Percentiles rank a stretch among this genome's conserved stretches.
Evolutionary conservation across 2,888 invertebrate species (phyloP).

Genomic region (Nymphalis polychloros): DNA sequence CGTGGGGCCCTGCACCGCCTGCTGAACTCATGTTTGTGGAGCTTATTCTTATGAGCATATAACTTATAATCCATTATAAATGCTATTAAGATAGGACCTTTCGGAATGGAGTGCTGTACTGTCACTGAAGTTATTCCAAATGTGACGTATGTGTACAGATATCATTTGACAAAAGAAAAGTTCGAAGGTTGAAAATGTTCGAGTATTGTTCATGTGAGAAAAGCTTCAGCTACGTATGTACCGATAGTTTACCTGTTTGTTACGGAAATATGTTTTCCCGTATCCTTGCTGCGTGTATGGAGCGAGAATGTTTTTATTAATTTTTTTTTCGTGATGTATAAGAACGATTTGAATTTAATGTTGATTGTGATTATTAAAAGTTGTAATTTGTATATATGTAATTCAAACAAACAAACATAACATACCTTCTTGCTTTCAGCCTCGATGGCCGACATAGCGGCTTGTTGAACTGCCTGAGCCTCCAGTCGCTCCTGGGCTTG

Average conservation of each 20-base stretch:
- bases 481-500: slow-evolving; percentile 90
- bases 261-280: slow-evolving; percentile 44
- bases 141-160: too few species aligned
- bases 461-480: slow-evolving; percentile 93
- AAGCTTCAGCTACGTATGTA: not conserved
- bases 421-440: slow-evolving; percentile 88
- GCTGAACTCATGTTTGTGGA: slow-evolving; percentile 16
- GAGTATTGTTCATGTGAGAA: too few species aligned
- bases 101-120: too few species aligned
- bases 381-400: too few species aligned
- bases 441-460: slow-evolving; percentile 94
- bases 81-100: not conserved
- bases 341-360: too few species aligned
- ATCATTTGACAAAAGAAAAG: too few species aligned
- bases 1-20: slow-evolving; percentile 84
- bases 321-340: too few species aligned
- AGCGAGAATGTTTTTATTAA: not conserved
- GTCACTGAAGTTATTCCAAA: too few species aligned
- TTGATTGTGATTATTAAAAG: too few species aligned
- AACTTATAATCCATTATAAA: not conserved
- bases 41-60: not conserved
- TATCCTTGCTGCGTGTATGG: slow-evolving; percentile 55
- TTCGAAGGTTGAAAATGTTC: too few species aligned
- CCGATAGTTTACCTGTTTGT: slow-evolving; percentile 55
- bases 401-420: too few species aligned